phyloP scores from a whole-genome alignment of 2,888 invertebrate species.

The Linyphia triangularis region DNA sequence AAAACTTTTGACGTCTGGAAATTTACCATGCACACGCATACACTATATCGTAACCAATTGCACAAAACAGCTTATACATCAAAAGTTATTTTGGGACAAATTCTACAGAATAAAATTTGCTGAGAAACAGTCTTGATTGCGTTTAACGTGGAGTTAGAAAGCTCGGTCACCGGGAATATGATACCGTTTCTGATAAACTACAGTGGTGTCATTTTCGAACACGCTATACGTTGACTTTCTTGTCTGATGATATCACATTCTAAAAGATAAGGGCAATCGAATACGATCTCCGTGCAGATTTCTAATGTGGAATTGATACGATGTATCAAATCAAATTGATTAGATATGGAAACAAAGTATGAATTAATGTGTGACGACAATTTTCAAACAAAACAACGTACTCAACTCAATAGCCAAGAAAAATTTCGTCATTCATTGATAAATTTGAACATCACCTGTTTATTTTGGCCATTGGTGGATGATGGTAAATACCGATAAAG shows the following conservation, averaged over 20 bases:
- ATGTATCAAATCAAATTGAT: neutral
- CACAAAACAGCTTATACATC: neutral
- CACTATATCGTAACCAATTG: neutral
- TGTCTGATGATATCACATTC: neutral
- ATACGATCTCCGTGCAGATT: neutral
- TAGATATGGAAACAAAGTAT: neutral
- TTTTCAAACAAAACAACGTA: neutral
- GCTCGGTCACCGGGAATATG: neutral
- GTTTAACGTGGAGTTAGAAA: neutral
- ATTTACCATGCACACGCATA: neutral
- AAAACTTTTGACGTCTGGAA: neutral
- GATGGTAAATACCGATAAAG: neutral
- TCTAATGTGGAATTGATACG: neutral
- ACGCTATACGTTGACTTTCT: neutral
- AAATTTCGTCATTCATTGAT: neutral
- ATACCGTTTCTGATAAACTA: neutral
- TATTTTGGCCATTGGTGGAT: neutral
- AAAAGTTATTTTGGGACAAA: neutral
- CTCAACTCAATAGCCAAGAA: neutral
- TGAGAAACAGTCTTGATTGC: neutral
- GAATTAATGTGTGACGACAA: neutral
- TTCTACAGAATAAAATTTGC: neutral
- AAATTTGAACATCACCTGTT: neutral
- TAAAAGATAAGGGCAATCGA: neutral
- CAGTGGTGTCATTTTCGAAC: neutral